phyloP scores from a whole-genome alignment of 2,888 invertebrate genomes.

The Limenitis arthemis region DNA sequence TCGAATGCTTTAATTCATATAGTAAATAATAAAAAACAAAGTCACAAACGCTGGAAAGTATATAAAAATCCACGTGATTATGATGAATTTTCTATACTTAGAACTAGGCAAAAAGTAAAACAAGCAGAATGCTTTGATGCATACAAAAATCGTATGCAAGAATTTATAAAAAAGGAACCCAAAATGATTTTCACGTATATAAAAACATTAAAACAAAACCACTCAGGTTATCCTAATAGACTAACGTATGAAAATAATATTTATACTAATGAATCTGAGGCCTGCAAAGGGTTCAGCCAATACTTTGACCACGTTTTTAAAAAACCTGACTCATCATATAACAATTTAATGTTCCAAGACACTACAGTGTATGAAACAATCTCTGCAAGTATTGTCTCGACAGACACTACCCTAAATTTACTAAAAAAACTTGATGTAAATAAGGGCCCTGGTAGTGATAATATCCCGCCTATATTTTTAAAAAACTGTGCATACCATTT shows the following conservation, averaged over 20 bases:
- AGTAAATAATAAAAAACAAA: slow-evolving; percentile 2
- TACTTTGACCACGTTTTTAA: slow-evolving; percentile 1
- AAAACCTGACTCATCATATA: too few relatives aligned
- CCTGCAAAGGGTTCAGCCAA: slow-evolving; percentile 2
- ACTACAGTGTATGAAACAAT: too few relatives aligned
- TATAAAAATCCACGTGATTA: not conserved
- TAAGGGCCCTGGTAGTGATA: too few relatives aligned
- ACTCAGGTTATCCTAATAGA: not conserved
- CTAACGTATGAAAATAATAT: not conserved
- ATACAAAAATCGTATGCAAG: not conserved
- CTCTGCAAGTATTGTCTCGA: too few relatives aligned
- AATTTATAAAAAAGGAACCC: not conserved
- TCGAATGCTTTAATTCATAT: slow-evolving; percentile 3
- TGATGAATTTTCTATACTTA: not conserved
- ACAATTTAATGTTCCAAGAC: too few relatives aligned
- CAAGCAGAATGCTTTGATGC: not conserved
- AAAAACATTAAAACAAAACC: slow-evolving; percentile 1
- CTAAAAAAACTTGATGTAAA: too few relatives aligned
- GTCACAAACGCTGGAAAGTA: slow-evolving; percentile 1
- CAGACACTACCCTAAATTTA: too few relatives aligned
- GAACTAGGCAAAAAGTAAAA: not conserved
- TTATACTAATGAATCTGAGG: not conserved
- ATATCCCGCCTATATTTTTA: too few relatives aligned
- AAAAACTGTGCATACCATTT: too few relatives aligned
- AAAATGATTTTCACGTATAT: not conserved